Percentiles rank a stretch among this genome's conserved stretches.
These are phyloP conservation scores for Anoplolepis gracilipes DNA, from an alignment of 1,140 invertebrate genomes.

Conservation along the genomic window DNA sequence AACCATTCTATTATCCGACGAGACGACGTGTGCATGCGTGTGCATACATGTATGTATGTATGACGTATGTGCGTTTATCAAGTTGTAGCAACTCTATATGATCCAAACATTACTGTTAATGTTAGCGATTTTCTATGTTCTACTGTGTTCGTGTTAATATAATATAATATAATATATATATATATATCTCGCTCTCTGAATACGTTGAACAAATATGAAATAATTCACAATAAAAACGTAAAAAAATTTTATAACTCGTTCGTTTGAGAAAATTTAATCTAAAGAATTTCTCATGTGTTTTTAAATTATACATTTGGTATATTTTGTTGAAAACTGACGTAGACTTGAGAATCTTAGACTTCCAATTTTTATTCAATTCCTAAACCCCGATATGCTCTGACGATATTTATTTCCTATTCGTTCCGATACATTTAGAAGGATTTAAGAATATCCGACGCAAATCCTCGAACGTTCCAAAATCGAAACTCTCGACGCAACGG, in stretches of 20 bases:
- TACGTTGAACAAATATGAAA: not conserved
- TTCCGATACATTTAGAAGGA: not conserved
- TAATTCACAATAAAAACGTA: not conserved
- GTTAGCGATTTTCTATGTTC: not conserved
- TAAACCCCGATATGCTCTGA: not conserved
- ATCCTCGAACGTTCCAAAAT: not conserved
- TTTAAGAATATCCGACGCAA: conserved; percentile 34
- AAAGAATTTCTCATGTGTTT: not conserved
- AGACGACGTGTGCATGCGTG: not conserved
- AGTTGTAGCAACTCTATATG: not conserved
- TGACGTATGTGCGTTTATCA: not conserved
- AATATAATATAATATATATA: too few relatives aligned
- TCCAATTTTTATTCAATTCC: not conserved
- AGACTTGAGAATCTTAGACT: not conserved
- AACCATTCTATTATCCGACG: conserved; percentile 67
- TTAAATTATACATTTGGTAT: not conserved
- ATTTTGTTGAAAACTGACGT: not conserved
- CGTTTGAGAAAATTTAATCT: not conserved
- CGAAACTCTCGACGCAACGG: not conserved
- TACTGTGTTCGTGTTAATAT: not conserved
- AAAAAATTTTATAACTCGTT: not conserved
- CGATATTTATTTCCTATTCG: not conserved
- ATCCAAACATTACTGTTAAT: conserved; percentile 34
- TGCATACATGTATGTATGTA: not conserved
- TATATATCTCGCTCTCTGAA: not conserved